Evolutionary conservation across 2,113 vertebrate species (phyloP), one percentile per base, ranked within the genome.

Genomic region (Arothron firmamentum): DNA sequence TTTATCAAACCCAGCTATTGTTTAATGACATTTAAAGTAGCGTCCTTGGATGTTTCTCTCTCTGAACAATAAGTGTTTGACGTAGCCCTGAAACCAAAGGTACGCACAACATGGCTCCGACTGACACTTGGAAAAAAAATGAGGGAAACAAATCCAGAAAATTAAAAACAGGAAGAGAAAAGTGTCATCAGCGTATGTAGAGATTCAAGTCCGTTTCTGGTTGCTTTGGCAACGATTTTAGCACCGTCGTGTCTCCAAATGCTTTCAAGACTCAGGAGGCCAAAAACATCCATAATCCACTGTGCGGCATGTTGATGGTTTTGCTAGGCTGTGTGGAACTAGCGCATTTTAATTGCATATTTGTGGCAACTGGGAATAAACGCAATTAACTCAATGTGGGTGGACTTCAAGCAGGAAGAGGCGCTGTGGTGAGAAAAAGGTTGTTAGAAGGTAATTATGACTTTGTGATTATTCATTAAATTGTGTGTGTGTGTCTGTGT

Each of bases 311-410:
- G 83, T 72, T 85, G 82, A 86, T 88, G 85, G 86, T 84, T 79
- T 81, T 77, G 82, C 86, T 83, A 70, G 71, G 76, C 67, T 68
- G 60, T 18, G 77, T 72, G 73, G 78, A 77, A 78, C 63, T 82
- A 70, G 74, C 74, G 81, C 77, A 78, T 85, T 88, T 85, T 88
- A 89, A 89, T 87, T 84, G 85, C 84, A 58, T 80, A 81, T 82
- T 83, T 72, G 78, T 64, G 72, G 80, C 86, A 65, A 85, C 34
- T 7, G 85, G 88, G 85, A 87, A 86, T 86, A 85, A 78, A 84
- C 72, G 81, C 86, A 89, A 89, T 89, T 89, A 88, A 85, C 82
- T 88, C 82, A 87, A 87, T 89, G 85, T 86, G 85, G 88, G 86
- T 88, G 84, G 81, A 84, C 84, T 86, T 89, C 86, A 85, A 88